Evolutionary conservation across 2,888 invertebrate species (phyloP).

Genomic region (Cephus sareptanus): DNA sequence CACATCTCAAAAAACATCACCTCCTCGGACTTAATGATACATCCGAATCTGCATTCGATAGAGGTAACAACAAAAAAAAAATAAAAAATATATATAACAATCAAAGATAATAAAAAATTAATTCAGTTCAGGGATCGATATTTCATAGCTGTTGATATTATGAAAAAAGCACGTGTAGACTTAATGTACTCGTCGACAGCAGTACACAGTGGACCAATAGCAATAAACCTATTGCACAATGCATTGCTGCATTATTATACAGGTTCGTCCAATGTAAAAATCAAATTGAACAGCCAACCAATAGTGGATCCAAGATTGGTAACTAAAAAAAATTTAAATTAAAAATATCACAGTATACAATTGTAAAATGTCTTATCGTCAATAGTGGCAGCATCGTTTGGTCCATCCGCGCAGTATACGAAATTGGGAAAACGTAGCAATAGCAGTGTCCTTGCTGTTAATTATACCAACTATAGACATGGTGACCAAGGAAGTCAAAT

Average conservation of each 20-base stretch:
- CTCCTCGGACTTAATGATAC: conserved; percentile 26
- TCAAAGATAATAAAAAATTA: neutral
- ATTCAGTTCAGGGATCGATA: conserved; percentile 34
- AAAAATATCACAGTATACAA: neutral
- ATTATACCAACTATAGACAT: conserved; percentile 32
- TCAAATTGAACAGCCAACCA: conserved; percentile 32
- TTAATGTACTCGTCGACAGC: conserved; percentile 33
- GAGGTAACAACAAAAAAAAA: conserved; percentile 19
- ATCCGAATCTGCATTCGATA: conserved; percentile 32
- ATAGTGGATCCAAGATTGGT: conserved; percentile 27
- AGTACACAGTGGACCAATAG: conserved; percentile 35
- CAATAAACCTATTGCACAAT: conserved; percentile 35
- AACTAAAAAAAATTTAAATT: conserved; percentile 7
- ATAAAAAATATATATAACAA: neutral
- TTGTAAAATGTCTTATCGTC: neutral
- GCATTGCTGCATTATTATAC: conserved; percentile 26
- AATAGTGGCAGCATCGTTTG: conserved; percentile 34
- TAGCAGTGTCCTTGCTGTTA: conserved; percentile 31
- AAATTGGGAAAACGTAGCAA: conserved; percentile 34
- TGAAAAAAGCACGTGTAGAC: conserved; percentile 13
- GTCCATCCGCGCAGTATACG: conserved; percentile 25
- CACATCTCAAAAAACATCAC: conserved; percentile 25
- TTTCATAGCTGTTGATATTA: conserved; percentile 33
- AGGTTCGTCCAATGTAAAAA: conserved; percentile 16
- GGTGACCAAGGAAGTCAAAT: conserved; percentile 27